Conservation (phyloP, 2,797 vertebrate species). For the Eutrigla gurnardus region DNA sequence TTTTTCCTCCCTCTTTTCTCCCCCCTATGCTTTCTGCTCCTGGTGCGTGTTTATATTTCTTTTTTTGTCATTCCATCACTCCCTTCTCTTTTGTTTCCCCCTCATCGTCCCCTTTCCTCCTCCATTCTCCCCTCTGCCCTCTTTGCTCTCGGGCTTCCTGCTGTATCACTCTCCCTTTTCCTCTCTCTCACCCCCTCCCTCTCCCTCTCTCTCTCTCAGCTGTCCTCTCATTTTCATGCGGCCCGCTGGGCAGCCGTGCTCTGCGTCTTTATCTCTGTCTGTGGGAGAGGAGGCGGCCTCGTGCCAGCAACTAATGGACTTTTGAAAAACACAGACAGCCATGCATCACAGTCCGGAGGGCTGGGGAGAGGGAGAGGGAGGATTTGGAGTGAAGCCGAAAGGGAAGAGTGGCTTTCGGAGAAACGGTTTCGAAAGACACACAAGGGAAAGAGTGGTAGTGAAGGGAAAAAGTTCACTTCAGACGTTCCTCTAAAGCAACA, state of each 20-base stretch:
- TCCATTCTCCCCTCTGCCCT: slow-evolving; percentile 9
- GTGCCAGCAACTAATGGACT: slow-evolving; percentile 85
- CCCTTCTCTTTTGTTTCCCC: slow-evolving; percentile 1
- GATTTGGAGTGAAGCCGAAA: slow-evolving; percentile 59
- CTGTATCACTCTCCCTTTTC: slow-evolving; percentile 8
- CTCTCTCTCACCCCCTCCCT: slow-evolving; percentile 10
- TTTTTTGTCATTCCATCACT: not conserved
- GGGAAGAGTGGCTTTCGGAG: slow-evolving; percentile 40
- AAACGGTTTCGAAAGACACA: slow-evolving; percentile 40
- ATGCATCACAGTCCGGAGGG: slow-evolving; percentile 77
- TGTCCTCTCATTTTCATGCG: slow-evolving; percentile 68
- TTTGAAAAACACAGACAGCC: slow-evolving; percentile 82
- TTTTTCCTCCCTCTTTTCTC: not conserved
- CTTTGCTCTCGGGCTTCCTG: slow-evolving; percentile 32
- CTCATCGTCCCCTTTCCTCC: slow-evolving; percentile 3
- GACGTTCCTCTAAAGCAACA: slow-evolving; percentile 31
- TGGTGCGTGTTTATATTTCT: not conserved
- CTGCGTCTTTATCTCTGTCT: slow-evolving; percentile 81
- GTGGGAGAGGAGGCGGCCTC: slow-evolving; percentile 72
- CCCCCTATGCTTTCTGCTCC: not conserved
- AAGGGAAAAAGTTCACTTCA: slow-evolving; percentile 37
- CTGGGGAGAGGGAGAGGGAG: slow-evolving; percentile 44
- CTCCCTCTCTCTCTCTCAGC: slow-evolving; percentile 38
- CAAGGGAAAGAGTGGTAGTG: slow-evolving; percentile 30
- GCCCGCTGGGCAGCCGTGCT: slow-evolving; percentile 56